A percentile compares a stretch with the other conserved stretches of the same genome.
Conservation (phyloP, 2,797 vertebrate genomes). For the Brachymystax lenok region DNA sequence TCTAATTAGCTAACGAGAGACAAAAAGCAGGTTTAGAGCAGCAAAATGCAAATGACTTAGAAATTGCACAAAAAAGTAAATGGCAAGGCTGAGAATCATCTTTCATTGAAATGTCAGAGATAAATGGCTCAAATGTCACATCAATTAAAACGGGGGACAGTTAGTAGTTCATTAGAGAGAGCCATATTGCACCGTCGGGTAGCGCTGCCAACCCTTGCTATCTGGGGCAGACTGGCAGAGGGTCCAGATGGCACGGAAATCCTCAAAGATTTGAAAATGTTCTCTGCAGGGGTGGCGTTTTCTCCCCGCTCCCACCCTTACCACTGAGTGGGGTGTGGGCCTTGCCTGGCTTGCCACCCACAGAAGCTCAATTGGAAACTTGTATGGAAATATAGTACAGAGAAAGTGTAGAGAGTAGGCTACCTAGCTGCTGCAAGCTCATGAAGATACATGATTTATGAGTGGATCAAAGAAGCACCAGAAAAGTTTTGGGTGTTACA, state of each 20-base stretch:
- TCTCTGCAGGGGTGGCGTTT: slow-evolving; percentile 79
- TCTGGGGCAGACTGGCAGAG: slow-evolving; percentile 81
- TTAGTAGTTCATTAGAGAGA: slow-evolving; percentile 83
- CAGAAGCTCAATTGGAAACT: slow-evolving; percentile 68
- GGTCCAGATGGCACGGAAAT: slow-evolving; percentile 82
- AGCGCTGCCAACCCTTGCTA: slow-evolving; percentile 81
- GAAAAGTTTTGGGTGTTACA: too few relatives aligned
- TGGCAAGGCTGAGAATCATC: slow-evolving; percentile 80
- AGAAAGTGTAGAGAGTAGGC: slow-evolving; percentile 43
- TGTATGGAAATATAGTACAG: slow-evolving; percentile 66
- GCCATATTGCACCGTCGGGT: slow-evolving; percentile 82
- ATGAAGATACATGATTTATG: slow-evolving; percentile 41
- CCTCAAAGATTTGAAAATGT: slow-evolving; percentile 81
- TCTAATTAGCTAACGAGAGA: slow-evolving; percentile 78
- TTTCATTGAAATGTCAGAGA: slow-evolving; percentile 84
- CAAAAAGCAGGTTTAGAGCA: slow-evolving; percentile 76
- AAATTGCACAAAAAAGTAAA: slow-evolving; percentile 80
- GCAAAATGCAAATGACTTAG: slow-evolving; percentile 78
- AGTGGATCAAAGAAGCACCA: too few relatives aligned
- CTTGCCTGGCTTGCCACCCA: slow-evolving; percentile 49
- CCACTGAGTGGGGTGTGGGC: slow-evolving; percentile 69
- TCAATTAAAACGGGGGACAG: slow-evolving; percentile 83
- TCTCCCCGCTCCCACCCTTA: slow-evolving; percentile 71
- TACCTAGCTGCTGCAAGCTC: slow-evolving; percentile 41
- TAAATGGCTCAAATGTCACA: slow-evolving; percentile 84